These are phyloP conservation scores for Tragulus kanchil DNA, from an alignment of 2,113 vertebrate genomes.

Conservation along the genomic window DNA sequence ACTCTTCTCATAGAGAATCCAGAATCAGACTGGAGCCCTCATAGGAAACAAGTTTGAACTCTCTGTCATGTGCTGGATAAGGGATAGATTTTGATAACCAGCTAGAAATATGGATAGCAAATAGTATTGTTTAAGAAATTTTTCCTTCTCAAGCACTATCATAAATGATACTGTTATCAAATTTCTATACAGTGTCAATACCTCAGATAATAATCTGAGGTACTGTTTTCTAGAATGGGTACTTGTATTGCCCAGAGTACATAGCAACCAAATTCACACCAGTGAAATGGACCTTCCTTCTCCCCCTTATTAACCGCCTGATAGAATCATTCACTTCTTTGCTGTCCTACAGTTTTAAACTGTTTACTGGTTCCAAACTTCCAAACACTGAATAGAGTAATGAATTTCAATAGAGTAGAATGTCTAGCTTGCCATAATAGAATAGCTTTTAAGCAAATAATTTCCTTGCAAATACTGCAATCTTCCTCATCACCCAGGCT, in stretches of 20 bases:
- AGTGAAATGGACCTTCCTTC: neutral
- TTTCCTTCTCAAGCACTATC: neutral
- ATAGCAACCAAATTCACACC: neutral
- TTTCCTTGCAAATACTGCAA: neutral
- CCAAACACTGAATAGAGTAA: neutral
- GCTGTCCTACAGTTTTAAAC: neutral
- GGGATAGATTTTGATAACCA: neutral
- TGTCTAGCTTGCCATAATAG: neutral
- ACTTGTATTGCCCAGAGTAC: neutral
- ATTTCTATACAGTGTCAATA: neutral
- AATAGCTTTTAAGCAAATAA: neutral
- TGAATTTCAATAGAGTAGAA: neutral
- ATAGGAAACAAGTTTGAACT: neutral
- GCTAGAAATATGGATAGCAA: neutral
- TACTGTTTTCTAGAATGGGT: neutral
- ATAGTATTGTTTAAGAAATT: neutral
- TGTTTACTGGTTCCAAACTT: neutral
- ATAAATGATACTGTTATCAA: neutral
- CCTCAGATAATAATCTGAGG: neutral
- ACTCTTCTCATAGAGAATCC: conserved; percentile 21
- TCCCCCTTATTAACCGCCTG: neutral
- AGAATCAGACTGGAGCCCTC: neutral
- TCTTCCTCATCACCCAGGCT: neutral
- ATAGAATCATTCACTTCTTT: neutral
- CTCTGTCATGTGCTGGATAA: neutral